A percentile compares a stretch with the other conserved stretches of the same genome.
Conservation (phyloP, 1,140 invertebrate genomes). For the Varroa destructor region DNA sequence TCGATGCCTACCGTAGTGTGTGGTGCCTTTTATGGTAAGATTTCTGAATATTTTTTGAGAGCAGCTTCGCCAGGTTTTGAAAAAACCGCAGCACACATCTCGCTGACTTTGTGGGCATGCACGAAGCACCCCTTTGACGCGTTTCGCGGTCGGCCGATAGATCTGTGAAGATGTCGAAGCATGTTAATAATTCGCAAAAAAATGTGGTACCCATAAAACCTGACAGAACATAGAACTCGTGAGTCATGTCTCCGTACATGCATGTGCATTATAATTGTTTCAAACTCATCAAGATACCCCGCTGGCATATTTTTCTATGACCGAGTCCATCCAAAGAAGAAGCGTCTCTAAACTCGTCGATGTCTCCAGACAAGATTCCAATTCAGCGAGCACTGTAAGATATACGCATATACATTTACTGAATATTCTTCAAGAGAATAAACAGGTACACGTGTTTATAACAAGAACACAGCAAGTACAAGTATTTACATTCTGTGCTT, state of each 20-base stretch:
- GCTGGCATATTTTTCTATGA: conserved; percentile 5
- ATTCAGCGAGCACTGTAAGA: neutral
- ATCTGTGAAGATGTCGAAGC: neutral
- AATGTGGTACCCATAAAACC: no score
- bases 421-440: no score
- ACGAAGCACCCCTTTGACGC: neutral
- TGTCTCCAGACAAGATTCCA: conserved; percentile 26
- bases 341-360: conserved; percentile 17
- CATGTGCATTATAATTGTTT: no score
- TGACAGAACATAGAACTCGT: no score
- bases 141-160: neutral
- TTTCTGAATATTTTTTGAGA: conserved; percentile 18
- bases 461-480: no score
- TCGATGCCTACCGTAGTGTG: no score
- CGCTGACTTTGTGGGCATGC: neutral
- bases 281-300: neutral
- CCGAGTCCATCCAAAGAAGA: conserved; percentile 22
- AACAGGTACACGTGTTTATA: no score
- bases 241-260: no score
- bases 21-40: no score
- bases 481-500: no score
- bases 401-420: no score
- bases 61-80: neutral
- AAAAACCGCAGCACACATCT: conserved; percentile 7
- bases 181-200: no score